Evolutionary conservation across 23 tunicate species (phyloP).

Genomic region (Aplidium turbinatum): DNA sequence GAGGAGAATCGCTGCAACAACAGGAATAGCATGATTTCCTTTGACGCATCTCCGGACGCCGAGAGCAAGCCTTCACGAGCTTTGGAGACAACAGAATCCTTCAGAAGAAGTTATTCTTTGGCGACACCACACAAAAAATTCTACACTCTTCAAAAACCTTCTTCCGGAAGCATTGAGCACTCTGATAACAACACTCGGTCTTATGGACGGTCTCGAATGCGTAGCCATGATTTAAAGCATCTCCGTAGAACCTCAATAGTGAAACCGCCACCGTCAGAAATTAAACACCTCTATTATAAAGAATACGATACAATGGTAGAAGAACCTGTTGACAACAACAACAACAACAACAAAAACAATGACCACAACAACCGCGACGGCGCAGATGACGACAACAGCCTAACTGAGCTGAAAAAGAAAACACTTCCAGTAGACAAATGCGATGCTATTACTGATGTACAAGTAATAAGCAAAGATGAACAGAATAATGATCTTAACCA

Average conservation of each 20-base stretch:
- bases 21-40: no score
- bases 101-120: constrained; percentile 34
- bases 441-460: background rate
- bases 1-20: no score
- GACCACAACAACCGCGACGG: no score
- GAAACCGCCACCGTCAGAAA: constrained; percentile 45
- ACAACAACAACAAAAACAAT: no score
- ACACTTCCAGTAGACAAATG: constrained; percentile 32
- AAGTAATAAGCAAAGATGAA: background rate
- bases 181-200: background rate
- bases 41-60: no score
- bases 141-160: background rate
- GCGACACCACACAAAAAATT: constrained; percentile 54
- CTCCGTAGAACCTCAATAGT: constrained; percentile 37
- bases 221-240: constrained; percentile 26
- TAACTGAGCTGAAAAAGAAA: background rate
- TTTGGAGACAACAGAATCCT: no score
- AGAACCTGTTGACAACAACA: background rate
- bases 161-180: background rate
- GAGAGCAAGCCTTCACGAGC: no score
- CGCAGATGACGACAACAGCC: no score
- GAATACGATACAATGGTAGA: background rate
- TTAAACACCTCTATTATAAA: constrained; percentile 37
- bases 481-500: constrained; percentile 3
- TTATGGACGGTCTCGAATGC: constrained; percentile 10